phyloP scores from a whole-genome alignment of 2,888 invertebrate genomes.

The Timandra comae region DNA sequence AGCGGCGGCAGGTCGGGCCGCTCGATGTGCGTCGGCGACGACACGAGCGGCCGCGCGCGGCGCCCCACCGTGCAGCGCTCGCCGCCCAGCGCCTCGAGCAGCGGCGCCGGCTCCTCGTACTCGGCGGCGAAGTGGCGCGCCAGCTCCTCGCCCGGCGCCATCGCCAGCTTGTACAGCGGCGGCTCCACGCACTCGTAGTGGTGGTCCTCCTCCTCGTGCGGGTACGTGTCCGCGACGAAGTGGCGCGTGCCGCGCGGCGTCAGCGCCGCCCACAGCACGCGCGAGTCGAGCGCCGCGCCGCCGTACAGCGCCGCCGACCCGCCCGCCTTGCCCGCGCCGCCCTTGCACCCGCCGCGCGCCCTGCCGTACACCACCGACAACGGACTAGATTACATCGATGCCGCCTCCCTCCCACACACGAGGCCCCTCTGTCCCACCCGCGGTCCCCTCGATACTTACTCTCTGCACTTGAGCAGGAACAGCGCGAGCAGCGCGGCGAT shows the following conservation, averaged over 20 bases:
- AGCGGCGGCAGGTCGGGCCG: constrained; percentile 88
- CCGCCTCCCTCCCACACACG: constrained; percentile 70
- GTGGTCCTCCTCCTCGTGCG: constrained; percentile 79
- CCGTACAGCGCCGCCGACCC: constrained; percentile 65
- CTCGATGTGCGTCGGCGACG: constrained; percentile 88
- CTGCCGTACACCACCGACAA: no score
- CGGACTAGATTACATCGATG: no score
- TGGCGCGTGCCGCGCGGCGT: constrained; percentile 89
- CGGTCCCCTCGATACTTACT: constrained; percentile 81
- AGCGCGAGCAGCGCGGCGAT: constrained; percentile 86
- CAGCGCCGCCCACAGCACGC: constrained; percentile 88
- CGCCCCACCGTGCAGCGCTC: constrained; percentile 69
- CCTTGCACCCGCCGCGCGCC: constrained; percentile 73
- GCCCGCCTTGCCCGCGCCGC: constrained; percentile 71
- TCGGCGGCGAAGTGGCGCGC: constrained; percentile 87
- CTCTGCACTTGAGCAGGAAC: constrained; percentile 88
- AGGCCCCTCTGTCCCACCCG: constrained; percentile 74
- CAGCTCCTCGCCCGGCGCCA: constrained; percentile 66
- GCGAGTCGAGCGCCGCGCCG: constrained; percentile 78
- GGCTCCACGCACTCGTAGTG: constrained; percentile 84
- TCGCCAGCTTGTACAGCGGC: constrained; percentile 67
- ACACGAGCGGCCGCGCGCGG: constrained; percentile 80
- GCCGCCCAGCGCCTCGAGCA: constrained; percentile 81
- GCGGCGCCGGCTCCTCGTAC: constrained; percentile 86
- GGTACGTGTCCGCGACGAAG: constrained; percentile 82